A percentile compares a stretch with the other conserved stretches of the same genome.
These are phyloP conservation scores for Heliconius aoede DNA, from an alignment of 2,888 invertebrate species.

Conservation along the genomic window DNA sequence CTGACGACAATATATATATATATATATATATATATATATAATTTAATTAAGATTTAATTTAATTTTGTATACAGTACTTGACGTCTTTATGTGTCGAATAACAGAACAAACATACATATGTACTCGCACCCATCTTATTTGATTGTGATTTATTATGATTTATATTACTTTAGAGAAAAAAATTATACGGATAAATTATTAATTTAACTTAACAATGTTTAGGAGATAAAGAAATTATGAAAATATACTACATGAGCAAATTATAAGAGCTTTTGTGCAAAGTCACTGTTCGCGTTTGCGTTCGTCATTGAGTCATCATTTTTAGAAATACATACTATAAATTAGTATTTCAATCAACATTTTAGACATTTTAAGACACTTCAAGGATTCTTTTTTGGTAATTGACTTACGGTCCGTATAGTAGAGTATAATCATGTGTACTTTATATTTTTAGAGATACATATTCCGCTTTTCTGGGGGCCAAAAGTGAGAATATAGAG, in stretches of 20 bases:
- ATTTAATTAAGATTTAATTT: not conserved
- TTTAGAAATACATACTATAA: constrained; percentile 10
- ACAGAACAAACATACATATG: not conserved
- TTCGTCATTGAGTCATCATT: constrained; percentile 22
- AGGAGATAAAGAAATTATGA: not conserved
- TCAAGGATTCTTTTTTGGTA: not conserved
- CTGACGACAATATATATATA: too few relatives aligned
- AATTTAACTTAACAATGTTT: not conserved
- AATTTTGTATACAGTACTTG: not conserved
- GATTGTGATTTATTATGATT: not conserved
- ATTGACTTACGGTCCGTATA: too few relatives aligned
- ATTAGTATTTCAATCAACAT: constrained; percentile 16
- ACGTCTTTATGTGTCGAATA: not conserved
- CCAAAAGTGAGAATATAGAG: too few relatives aligned
- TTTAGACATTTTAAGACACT: not conserved
- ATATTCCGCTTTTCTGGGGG: too few relatives aligned
- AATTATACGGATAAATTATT: not conserved
- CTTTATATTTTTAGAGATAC: not conserved
- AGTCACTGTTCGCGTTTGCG: constrained; percentile 23
- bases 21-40: too few relatives aligned
- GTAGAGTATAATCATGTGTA: not conserved
- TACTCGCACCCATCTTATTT: not conserved
- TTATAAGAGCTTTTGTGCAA: constrained; percentile 32
- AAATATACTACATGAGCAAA: not conserved
- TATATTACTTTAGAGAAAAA: not conserved